Evolutionary conservation across 2,113 vertebrate genomes (phyloP).

Genomic region (Colius striatus): DNA sequence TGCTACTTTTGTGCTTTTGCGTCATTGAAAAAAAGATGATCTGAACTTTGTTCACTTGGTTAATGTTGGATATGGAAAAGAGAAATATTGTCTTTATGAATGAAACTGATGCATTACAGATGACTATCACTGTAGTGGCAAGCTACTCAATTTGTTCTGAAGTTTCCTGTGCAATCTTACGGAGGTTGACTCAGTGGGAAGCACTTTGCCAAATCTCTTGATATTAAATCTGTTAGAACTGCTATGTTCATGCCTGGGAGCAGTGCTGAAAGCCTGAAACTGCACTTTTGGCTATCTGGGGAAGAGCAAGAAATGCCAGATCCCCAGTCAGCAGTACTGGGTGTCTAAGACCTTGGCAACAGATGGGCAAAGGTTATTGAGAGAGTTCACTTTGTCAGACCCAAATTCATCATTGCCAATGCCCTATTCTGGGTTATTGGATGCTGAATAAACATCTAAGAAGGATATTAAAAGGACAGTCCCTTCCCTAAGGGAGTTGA

Average conservation of each 20-base stretch:
- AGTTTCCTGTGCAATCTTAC: neutral
- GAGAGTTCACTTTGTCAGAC: neutral
- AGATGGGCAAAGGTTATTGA: neutral
- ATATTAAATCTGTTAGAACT: neutral
- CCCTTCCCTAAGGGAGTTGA: neutral
- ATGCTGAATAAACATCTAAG: constrained; percentile 25
- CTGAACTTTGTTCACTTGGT: neutral
- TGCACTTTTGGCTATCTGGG: neutral
- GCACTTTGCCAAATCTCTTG: neutral
- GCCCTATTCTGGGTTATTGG: neutral
- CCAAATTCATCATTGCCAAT: neutral
- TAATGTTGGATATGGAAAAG: neutral
- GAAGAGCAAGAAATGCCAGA: neutral
- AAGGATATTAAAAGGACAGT: neutral
- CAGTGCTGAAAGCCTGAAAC: neutral
- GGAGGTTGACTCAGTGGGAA: neutral
- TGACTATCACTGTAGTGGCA: neutral
- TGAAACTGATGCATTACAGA: neutral
- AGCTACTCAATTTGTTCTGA: neutral
- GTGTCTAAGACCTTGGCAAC: neutral
- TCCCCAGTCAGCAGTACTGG: neutral
- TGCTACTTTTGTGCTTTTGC: neutral
- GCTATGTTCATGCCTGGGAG: neutral
- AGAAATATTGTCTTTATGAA: neutral
- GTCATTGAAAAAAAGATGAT: neutral